These are phyloP conservation scores for Xylocopa sonorina DNA, from an alignment of 1,140 invertebrate species.

Conservation along the genomic window DNA sequence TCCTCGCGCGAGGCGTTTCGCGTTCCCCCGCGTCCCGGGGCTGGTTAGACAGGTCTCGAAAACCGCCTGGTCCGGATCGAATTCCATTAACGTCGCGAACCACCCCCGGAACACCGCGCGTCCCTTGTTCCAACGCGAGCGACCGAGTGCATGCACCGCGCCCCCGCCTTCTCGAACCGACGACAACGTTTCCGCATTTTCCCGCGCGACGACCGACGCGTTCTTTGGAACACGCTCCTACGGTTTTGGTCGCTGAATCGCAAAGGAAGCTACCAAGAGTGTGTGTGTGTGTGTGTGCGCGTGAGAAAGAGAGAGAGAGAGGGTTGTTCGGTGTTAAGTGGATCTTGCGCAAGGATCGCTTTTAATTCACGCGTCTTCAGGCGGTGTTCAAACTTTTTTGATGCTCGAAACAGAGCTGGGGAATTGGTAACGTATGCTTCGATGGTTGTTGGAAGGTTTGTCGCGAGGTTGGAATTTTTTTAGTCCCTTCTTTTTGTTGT, in stretches of 20 bases:
- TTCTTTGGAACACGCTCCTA: constrained; percentile 15
- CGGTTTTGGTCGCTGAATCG: background rate
- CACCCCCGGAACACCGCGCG: no score
- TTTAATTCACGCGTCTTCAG: constrained; percentile 27
- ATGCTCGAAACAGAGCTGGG: no score
- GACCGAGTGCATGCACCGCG: background rate
- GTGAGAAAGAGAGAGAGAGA: background rate
- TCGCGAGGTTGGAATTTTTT: background rate
- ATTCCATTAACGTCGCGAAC: constrained; percentile 67
- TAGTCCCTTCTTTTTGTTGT: background rate
- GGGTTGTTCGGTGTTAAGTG: constrained; percentile 7
- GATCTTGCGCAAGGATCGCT: constrained; percentile 2
- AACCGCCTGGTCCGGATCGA: constrained; percentile 65
- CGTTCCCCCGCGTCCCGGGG: constrained; percentile 53
- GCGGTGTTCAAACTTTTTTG: no score
- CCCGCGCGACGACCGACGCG: background rate
- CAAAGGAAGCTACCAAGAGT: no score
- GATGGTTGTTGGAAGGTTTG: no score
- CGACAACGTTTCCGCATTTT: constrained; percentile 52
- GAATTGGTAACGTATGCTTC: no score
- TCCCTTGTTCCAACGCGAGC: constrained; percentile 28
- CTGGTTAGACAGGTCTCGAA: constrained; percentile 48
- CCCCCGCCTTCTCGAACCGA: constrained; percentile 12
- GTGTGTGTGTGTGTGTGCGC: accelerated
- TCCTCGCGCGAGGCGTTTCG: constrained; percentile 40